A percentile compares a stretch with the other conserved stretches of the same genome.
Conservation (phyloP, 2,888 invertebrate genomes). For the Teinopalpus imperialis region DNA sequence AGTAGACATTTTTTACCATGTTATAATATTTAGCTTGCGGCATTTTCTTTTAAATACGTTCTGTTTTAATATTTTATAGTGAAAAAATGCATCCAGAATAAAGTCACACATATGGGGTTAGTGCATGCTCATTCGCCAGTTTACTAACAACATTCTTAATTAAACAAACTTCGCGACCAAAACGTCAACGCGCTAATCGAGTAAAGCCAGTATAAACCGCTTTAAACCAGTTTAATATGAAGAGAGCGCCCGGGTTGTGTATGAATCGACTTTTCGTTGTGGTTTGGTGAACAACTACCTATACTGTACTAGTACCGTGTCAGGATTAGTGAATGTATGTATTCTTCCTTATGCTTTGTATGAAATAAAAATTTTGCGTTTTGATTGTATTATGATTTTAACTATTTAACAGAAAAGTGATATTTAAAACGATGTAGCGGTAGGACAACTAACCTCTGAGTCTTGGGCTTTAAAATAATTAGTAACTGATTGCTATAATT, state of each 20-base stretch:
- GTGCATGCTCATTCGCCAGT: conserved; percentile 1
- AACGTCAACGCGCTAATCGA: conserved; percentile 73
- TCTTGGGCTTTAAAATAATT: too few relatives aligned
- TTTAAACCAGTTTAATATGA: conserved; percentile 75
- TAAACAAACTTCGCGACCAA: conserved; percentile 57
- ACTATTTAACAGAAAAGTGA: too few relatives aligned
- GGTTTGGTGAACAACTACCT: conserved; percentile 49
- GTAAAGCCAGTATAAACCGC: conserved; percentile 74
- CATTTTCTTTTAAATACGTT: too few relatives aligned
- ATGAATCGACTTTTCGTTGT: conserved; percentile 51
- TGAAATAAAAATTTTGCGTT: background rate
- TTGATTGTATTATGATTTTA: background rate
- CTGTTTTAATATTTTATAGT: too few relatives aligned
- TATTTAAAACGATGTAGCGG: too few relatives aligned
- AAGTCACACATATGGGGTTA: background rate
- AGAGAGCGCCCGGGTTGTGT: conserved; percentile 44
- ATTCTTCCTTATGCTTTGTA: background rate
- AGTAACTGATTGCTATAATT: too few relatives aligned
- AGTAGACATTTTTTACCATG: too few relatives aligned
- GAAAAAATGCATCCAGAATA: too few relatives aligned
- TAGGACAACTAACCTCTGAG: too few relatives aligned
- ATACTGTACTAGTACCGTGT: conserved; percentile 35
- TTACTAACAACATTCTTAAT: conserved; percentile 38
- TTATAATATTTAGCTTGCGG: too few relatives aligned
- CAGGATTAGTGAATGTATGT: conserved; percentile 44